Evolutionary conservation across 1,140 invertebrate genomes (phyloP), one percentile per base, ranked within the genome.

Genomic region (Zophobas atratus): DNA sequence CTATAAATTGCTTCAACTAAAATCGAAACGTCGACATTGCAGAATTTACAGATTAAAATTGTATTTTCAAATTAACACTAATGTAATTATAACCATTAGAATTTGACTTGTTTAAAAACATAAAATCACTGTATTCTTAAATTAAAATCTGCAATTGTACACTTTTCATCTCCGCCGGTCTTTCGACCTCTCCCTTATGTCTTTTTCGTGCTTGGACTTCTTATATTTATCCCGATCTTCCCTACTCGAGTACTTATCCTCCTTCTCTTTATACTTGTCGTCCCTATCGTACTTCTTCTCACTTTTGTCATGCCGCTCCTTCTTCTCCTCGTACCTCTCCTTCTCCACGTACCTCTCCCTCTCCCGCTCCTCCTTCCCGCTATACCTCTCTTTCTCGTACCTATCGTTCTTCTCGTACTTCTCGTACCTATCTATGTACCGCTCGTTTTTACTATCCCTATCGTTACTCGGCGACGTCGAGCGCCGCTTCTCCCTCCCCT

Each of bases 171-270:
- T 84, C 71, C 84, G 73, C 67, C 86, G 85, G 36, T 89, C 88
- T 39, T 88, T 87, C 8, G 88, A 88, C 81, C 88, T 86, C 39
- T 84, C 80, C 39, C 81, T 83, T 36, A 85, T 83, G 32, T 85
- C 83, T 6, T 86, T 84, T 49, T 83, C 77, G 53, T 86, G 82
- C 76, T 85, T 86, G 5, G 84, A 83, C 33, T 83, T 83, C 36
- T 81, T 83, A 43, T 83, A 77, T 63, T 80, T 82, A 57, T 82
- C 77, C 55, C 82, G 80, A 39, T 82, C 79, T 49, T 79, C 75
- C 49, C 77, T 82, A 34, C 77, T 72, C 20, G 67, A 72, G 41
- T 80, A 75, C 56, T 82, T 82, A 6, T 83, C 82, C 6, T 84
- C 80, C 33, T 71, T 79, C 57, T 60, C 77, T 35, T 63, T 77